Evolutionary conservation across 30 jellyfish, hydroid and myxozoan genomes (phyloP).

Genomic region (Pelagia noctiluca): DNA sequence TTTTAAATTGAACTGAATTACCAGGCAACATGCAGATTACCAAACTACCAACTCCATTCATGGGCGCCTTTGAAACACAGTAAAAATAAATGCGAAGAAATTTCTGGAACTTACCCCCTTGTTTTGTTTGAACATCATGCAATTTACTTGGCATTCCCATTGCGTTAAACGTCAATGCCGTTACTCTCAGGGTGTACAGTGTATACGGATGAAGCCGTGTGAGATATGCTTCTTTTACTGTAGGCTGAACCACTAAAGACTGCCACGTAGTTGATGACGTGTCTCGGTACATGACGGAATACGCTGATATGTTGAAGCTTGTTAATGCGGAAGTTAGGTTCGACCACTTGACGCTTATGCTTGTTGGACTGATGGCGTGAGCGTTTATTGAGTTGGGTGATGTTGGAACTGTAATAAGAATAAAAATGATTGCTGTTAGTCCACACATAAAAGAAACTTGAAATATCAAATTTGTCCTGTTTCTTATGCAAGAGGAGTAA

Average conservation of each 20-base stretch:
- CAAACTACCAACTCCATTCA: too few species aligned
- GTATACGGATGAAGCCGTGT: slow-evolving; percentile 50
- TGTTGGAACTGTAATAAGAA: slow-evolving; percentile 40
- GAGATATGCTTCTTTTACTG: slow-evolving; percentile 15
- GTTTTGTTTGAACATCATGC: slow-evolving; percentile 49
- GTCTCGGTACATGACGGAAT: slow-evolving; percentile 43
- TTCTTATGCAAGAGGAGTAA: too few species aligned
- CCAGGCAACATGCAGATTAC: too few species aligned
- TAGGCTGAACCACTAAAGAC: slow-evolving; percentile 6
- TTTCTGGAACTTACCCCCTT: slow-evolving; percentile 72
- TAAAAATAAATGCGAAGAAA: too few species aligned
- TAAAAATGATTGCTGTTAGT: neutral
- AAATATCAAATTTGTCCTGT: too few species aligned
- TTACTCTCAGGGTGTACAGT: slow-evolving; percentile 52
- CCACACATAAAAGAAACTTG: too few species aligned
- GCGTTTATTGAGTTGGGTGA: slow-evolving; percentile 39
- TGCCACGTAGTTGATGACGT: slow-evolving; percentile 42
- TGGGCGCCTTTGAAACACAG: too few species aligned
- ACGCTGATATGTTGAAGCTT: slow-evolving; percentile 35
- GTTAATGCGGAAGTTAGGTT: slow-evolving; percentile 21
- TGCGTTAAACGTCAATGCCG: slow-evolving; percentile 57
- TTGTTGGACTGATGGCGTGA: slow-evolving; percentile 34
- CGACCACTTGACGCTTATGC: slow-evolving; percentile 26
- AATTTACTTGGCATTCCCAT: slow-evolving; percentile 47
- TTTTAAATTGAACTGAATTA: too few species aligned